phyloP scores from a whole-genome alignment of 2,113 vertebrate species.

The Leptodactylus fuscus region DNA sequence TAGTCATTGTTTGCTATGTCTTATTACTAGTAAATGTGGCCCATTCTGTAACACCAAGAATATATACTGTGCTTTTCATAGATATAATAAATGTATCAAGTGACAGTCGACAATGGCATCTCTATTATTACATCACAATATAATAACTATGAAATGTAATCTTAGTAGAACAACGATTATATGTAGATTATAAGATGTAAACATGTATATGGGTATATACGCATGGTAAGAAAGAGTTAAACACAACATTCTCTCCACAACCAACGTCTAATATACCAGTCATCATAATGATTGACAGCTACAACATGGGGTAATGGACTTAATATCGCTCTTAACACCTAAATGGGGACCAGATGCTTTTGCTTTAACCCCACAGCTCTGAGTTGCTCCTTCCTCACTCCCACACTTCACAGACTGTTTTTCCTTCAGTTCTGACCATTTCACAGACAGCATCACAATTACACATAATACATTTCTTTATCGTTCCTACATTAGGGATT shows the following conservation, averaged over 20 bases:
- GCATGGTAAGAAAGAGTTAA: neutral
- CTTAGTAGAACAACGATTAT: too few relatives aligned
- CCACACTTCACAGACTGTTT: neutral
- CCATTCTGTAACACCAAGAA: too few relatives aligned
- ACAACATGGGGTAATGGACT: slow-evolving; percentile 27
- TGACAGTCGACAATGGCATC: too few relatives aligned
- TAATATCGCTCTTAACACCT: slow-evolving; percentile 32
- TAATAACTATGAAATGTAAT: too few relatives aligned
- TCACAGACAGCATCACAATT: slow-evolving; percentile 1
- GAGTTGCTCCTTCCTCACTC: slow-evolving; percentile 4
- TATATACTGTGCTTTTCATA: too few relatives aligned
- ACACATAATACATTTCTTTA: slow-evolving; percentile 28
- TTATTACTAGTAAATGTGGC: too few relatives aligned
- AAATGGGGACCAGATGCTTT: slow-evolving; percentile 49
- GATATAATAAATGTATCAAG: too few relatives aligned
- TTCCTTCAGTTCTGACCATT: neutral
- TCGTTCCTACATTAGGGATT: slow-evolving; percentile 2
- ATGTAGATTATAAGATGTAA: too few relatives aligned
- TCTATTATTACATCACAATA: too few relatives aligned
- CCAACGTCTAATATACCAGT: neutral
- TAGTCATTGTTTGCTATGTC: too few relatives aligned
- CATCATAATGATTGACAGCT: slow-evolving; percentile 28
- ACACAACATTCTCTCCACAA: neutral
- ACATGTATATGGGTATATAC: too few relatives aligned
- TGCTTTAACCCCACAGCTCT: neutral